Evolutionary conservation across 2,888 invertebrate species (phyloP).

Genomic region (Calephelis perditalis): DNA sequence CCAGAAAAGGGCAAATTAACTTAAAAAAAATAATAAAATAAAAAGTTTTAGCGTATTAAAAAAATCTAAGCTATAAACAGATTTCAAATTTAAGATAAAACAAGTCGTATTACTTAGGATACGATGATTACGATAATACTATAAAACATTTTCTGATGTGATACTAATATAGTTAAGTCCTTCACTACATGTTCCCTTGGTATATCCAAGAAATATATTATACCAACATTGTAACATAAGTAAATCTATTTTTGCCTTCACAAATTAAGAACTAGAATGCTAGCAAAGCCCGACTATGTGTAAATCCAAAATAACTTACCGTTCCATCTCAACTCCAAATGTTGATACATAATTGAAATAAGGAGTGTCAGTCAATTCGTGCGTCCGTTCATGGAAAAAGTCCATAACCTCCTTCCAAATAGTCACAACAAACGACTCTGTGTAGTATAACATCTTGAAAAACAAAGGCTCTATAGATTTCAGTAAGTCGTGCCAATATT

Average conservation of each 20-base stretch:
- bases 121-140: too few species aligned
- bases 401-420: conserved; percentile 86
- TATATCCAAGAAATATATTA: neutral
- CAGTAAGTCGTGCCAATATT: conserved; percentile 85
- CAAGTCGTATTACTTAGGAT: too few species aligned
- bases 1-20: too few species aligned
- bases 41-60: too few species aligned
- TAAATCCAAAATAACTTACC: conserved; percentile 39
- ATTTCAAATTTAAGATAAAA: too few species aligned
- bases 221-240: neutral
- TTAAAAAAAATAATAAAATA: too few species aligned
- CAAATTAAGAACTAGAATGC: too few species aligned
- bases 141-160: too few species aligned
- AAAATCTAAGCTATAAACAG: too few species aligned
- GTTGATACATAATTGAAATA: conserved; percentile 89
- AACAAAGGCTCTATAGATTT: conserved; percentile 88
- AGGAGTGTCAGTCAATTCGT: conserved; percentile 87
- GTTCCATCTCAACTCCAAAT: conserved; percentile 88
- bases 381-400: conserved; percentile 88
- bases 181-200: neutral
- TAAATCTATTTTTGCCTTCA: conserved; percentile 2
- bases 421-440: conserved; percentile 85
- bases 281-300: too few species aligned
- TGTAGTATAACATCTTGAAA: conserved; percentile 85
- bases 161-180: too few species aligned